phyloP scores from a whole-genome alignment of 2,113 vertebrate genomes.

The Pogonocichla stellata region DNA sequence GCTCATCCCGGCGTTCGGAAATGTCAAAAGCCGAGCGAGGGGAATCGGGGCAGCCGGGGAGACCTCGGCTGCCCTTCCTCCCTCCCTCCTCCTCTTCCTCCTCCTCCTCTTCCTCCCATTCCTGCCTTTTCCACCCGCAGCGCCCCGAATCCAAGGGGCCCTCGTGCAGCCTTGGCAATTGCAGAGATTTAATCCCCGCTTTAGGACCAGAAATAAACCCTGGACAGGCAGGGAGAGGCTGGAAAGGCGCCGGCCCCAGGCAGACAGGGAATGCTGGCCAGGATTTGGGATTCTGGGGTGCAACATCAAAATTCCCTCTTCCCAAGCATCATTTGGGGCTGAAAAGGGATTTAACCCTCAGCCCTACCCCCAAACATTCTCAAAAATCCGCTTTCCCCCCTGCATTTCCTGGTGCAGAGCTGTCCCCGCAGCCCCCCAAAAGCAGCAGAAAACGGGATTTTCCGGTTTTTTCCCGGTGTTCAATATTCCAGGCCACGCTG shows the following conservation, averaged over 20 bases:
- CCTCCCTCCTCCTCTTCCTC: not conserved
- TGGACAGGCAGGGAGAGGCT: not conserved
- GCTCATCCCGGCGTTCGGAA: not conserved
- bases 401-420: rapidly evolving
- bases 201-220: not conserved
- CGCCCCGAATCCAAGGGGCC: not conserved
- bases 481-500: not conserved
- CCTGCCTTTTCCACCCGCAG: not conserved
- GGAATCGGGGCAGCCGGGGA: not conserved
- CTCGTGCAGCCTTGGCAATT: not conserved
- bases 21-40: not conserved
- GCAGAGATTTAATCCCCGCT: not conserved
- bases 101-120: not conserved
- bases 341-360: not conserved
- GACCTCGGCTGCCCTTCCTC: not conserved
- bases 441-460: not conserved
- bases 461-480: not conserved
- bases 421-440: not conserved
- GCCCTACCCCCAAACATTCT: rapidly evolving
- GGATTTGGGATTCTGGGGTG: not conserved
- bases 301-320: rapidly evolving
- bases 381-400: not conserved
- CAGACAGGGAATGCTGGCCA: rapidly evolving
- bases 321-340: rapidly evolving
- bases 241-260: rapidly evolving